These are phyloP conservation scores for Xerus rutilus DNA, from an alignment of 2,797 vertebrate species.

Conservation along the genomic window DNA sequence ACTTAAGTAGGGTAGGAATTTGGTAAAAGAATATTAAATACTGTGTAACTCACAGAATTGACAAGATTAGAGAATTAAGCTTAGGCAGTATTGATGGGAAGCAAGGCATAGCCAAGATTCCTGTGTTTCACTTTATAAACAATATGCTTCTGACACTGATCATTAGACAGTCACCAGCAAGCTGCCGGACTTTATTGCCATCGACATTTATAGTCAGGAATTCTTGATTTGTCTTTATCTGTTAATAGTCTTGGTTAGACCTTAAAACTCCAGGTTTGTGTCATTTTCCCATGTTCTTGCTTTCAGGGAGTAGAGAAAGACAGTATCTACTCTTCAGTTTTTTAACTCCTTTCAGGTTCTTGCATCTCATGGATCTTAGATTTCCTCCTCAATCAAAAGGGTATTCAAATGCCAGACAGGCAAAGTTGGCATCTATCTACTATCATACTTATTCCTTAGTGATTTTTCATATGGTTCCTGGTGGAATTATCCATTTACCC, in stretches of 20 bases:
- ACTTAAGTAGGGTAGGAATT: conserved; percentile 1
- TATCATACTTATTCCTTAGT: not conserved
- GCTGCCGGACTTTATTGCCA: not conserved
- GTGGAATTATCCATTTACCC: not conserved
- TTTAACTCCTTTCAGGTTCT: not conserved
- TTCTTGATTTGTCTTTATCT: not conserved
- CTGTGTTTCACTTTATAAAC: not conserved
- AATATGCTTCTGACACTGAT: not conserved
- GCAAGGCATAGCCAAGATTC: not conserved
- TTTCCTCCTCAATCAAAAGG: not conserved
- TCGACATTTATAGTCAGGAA: not conserved
- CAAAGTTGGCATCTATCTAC: not conserved
- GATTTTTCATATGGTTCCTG: not conserved
- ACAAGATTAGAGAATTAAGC: conserved; percentile 4
- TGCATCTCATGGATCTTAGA: not conserved
- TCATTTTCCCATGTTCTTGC: not conserved
- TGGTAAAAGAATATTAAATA: conserved; percentile 32
- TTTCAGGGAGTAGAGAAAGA: not conserved
- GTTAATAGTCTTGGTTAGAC: not conserved
- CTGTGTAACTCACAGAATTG: not conserved
- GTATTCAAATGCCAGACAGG: not conserved
- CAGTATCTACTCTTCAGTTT: not conserved
- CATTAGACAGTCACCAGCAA: not conserved
- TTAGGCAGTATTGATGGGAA: not conserved
- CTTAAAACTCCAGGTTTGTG: conserved; percentile 28